Base-by-base conservation (phyloP, 2,888 invertebrate species). In the Malthinus seriepunctatus region DNA sequence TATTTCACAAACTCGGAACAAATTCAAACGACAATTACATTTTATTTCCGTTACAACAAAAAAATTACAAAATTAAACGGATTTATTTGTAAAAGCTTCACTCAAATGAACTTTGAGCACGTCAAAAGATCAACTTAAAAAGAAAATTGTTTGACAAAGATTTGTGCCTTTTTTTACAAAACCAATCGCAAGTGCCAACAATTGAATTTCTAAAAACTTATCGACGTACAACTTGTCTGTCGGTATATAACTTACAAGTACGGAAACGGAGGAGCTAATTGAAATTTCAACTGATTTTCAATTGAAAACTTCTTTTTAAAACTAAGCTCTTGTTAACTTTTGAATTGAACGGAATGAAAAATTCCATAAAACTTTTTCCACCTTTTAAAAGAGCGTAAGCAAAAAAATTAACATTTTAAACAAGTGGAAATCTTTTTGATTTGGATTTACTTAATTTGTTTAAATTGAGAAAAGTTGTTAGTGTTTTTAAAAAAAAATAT, bases 401-500 rank as follows among this genome's bases (percentile, higher is more conserved):
- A 35, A 35, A 11, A 35, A 35, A 5, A 35, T 3, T 4, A n/a
- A 11, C 2, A 11, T 2, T 3, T 6, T 3, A 2, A n/a, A 35
- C 35, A 3, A 8, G 35, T 35, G 35, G n/a, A 11, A 35, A 35
- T 10, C 3, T 35, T 35, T 35, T 35, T 5, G 35, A 35, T 6
- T 11, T 2, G 35, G 35, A n/a, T 35, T 35, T 35, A 35, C 35
- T 5, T 23, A 23, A 23, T 23, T 23, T 23, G 23, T 23, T 23
- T 23, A 23, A 23, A 23, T 5, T 6, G 47, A 10, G 47, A 23
- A 47, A 14, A 35, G 46, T 45, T 35, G 50, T 49, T 50, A 32
- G n/a, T n/a, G n/a, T n/a, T n/a, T 23, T 23, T 35, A 51, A 59
- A 53, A 49, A 39, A 51, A 46, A 50, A 45, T 45, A 23, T 48